Conservation (phyloP, 2,888 invertebrate species). For the Drosophila mettleri region DNA sequence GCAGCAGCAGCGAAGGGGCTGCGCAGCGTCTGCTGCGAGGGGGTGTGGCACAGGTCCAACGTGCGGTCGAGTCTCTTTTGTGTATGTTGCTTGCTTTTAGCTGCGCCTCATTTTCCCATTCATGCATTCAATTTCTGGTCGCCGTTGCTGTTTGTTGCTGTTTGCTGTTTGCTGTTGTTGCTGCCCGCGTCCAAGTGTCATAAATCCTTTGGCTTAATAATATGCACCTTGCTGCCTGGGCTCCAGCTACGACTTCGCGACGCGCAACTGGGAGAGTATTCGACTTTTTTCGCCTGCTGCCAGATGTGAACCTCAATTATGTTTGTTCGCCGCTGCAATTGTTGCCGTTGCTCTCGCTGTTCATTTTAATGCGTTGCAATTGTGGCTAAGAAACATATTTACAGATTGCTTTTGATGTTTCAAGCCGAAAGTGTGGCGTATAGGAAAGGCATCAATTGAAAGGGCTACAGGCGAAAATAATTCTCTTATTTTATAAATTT, state of each 20-base stretch:
- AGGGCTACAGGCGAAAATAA: neutral
- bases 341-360: slow-evolving; percentile 16
- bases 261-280: slow-evolving; percentile 10
- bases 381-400: slow-evolving; percentile 38
- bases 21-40: slow-evolving; percentile 2
- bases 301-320: slow-evolving; percentile 39
- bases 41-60: slow-evolving; percentile 69
- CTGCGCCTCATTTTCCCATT: slow-evolving; percentile 80
- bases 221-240: slow-evolving; percentile 82
- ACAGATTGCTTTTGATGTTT: slow-evolving; percentile 18
- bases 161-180: slow-evolving; percentile 37
- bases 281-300: slow-evolving; percentile 9
- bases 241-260: slow-evolving; percentile 27
- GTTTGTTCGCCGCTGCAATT: slow-evolving; percentile 30
- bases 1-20: neutral
- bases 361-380: slow-evolving; percentile 51
- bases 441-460: neutral
- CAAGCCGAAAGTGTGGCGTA: slow-evolving; percentile 19
- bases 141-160: no score
- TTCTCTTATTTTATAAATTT: neutral
- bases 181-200: slow-evolving; percentile 78
- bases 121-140: slow-evolving; percentile 68
- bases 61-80: slow-evolving; percentile 50
- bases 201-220: slow-evolving; percentile 83
- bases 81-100: slow-evolving; percentile 50